phyloP scores from a whole-genome alignment of 2,113 vertebrate genomes.

The Pachyramphus minor region DNA sequence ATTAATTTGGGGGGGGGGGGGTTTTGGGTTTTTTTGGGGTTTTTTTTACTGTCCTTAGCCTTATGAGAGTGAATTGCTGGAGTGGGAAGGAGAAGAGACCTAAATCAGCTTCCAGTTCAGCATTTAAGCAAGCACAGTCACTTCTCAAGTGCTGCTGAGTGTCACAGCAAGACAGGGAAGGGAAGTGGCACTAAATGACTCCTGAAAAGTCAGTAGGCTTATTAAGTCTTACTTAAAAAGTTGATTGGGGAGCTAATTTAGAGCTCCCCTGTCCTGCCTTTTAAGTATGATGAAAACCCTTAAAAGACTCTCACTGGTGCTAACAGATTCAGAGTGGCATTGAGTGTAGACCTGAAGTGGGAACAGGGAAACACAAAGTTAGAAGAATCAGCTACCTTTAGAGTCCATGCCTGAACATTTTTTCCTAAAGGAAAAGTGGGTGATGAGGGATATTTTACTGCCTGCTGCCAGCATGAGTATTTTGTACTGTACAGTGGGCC shows the following conservation, averaged over 20 bases:
- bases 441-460: not conserved
- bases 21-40: not conserved
- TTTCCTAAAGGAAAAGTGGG: not conserved
- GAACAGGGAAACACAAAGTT: constrained; percentile 12
- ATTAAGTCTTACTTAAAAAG: constrained; percentile 65
- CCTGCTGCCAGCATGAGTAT: not conserved
- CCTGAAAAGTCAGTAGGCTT: constrained; percentile 60
- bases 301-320: constrained; percentile 21
- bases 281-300: constrained; percentile 60
- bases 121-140: constrained; percentile 54
- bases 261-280: constrained; percentile 53
- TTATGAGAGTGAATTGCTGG: not conserved
- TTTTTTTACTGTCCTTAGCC: not conserved
- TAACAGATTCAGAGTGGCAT: constrained; percentile 38
- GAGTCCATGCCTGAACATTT: not conserved
- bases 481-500: not conserved
- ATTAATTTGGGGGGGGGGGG: not conserved
- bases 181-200: constrained; percentile 60
- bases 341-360: not conserved
- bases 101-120: constrained; percentile 59
- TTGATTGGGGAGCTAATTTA: constrained; percentile 66
- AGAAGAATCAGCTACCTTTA: not conserved
- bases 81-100: not conserved
- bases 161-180: constrained; percentile 67
- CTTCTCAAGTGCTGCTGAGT: constrained; percentile 58